Conservation (phyloP, 2,113 vertebrate species). For the Prinia subflava region DNA sequence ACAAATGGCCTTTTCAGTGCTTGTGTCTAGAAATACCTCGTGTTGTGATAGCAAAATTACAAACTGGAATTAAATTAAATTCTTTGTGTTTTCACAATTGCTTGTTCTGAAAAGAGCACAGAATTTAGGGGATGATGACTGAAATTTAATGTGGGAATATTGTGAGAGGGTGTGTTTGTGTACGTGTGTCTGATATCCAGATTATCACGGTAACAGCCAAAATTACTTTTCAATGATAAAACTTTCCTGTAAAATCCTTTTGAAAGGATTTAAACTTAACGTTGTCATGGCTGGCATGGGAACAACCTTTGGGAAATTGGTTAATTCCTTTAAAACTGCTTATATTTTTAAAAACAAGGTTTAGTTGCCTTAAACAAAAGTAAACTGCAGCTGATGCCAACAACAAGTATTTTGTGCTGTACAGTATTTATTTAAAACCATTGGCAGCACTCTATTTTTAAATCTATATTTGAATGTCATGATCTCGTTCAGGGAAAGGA, state of each 20-base stretch:
- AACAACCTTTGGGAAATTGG: not conserved
- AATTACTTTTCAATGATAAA: not conserved
- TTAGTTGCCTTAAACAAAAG: not conserved
- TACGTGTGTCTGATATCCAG: not conserved
- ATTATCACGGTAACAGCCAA: not conserved
- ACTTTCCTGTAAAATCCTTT: not conserved
- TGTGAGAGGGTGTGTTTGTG: not conserved
- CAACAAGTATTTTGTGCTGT: not conserved
- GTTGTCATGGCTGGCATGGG: not conserved
- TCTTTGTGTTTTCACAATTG: not conserved
- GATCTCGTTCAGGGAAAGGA: not conserved
- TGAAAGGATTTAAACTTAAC: not conserved
- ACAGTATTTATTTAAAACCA: not conserved
- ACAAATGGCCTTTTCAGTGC: not conserved
- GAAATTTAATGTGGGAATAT: not conserved
- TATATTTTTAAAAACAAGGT: not conserved
- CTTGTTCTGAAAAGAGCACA: not conserved
- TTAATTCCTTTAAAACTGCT: not conserved
- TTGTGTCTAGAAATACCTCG: not conserved
- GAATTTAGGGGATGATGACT: not conserved
- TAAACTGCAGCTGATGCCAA: not conserved
- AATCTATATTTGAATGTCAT: not conserved
- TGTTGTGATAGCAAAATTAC: not conserved
- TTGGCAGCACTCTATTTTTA: not conserved
- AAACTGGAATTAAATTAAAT: not conserved